Conservation (phyloP, 2,113 vertebrate genomes). For the Bubo blakistoni region DNA sequence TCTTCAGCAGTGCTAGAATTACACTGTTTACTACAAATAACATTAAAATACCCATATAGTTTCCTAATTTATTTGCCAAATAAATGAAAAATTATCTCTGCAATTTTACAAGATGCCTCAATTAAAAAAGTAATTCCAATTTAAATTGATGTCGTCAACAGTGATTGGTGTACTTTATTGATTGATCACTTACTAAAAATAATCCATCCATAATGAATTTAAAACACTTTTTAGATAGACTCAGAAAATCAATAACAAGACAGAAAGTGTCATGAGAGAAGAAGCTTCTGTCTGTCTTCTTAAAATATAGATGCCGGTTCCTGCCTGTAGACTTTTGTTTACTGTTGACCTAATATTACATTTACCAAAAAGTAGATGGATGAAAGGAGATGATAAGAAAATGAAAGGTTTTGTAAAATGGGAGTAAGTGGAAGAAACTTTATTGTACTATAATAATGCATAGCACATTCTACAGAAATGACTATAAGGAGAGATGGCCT, state of each 20-base stretch:
- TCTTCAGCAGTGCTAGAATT: not conserved
- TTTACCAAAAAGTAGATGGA: not conserved
- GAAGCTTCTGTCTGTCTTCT: not conserved
- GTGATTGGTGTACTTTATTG: not conserved
- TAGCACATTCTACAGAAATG: not conserved
- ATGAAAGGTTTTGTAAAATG: not conserved
- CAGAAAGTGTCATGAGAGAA: not conserved
- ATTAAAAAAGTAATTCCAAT: not conserved
- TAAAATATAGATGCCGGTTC: not conserved
- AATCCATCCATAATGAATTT: not conserved
- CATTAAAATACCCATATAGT: not conserved
- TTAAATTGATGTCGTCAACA: not conserved
- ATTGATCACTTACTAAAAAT: not conserved
- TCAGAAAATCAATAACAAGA: not conserved
- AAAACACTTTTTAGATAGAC: not conserved
- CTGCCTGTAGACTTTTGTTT: not conserved
- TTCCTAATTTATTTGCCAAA: not conserved
- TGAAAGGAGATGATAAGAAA: not conserved
- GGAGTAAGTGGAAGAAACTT: not conserved
- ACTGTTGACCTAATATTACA: not conserved
- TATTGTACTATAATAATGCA: not conserved
- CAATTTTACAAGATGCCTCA: not conserved
- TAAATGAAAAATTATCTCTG: not conserved
- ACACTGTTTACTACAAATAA: not conserved
- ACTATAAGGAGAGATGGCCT: not conserved